Base-by-base conservation (phyloP, 2,797 vertebrate genomes). In the Phaenicophaeus curvirostris region DNA sequence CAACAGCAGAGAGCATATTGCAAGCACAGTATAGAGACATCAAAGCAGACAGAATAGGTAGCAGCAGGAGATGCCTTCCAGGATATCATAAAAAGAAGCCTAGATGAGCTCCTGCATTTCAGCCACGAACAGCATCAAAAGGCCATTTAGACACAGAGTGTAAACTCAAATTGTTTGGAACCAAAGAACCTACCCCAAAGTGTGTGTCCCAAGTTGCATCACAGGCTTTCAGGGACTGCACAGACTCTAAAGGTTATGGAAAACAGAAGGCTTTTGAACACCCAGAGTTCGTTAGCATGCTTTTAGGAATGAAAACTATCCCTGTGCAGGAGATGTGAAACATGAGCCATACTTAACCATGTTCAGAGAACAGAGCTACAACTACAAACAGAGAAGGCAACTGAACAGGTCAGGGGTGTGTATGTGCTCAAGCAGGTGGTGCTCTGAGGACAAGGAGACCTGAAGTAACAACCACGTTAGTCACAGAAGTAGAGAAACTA, bases 21-120 rank as follows among this genome's bases (percentile, higher is more conserved):
- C 82, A 79, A 62, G 71, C 86, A 51, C 5, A 92, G 58, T 48
- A 75, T 5, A 69, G 72, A 72, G 39, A 92, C 78, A 90, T 87
- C 87, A 94, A 96, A 94, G 89, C 73, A 85, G 48, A 35, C 27
- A n/a, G 63, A 87, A 76, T 59, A 78, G 75, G 79, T 8, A 95
- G 59, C 61, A 57, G 53, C 46, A 72, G 85, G 85, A 82, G 58
- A 50, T 6, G 8, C 18, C 62, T 89, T 74, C 57, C 11, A 42
- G 35, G 18, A 6, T 57, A 58, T 25, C n/a, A 71, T 55, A 77
- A 94, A 92, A 89, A 41, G 37, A 7, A 74, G 23, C 57, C 46
- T 24, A 14, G 35, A 85, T 2, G 0, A 48, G 78, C 68, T 85
- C n/a, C 73, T 61, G 78, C 55, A 82, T 69, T 87, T 85, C 79